These are phyloP conservation scores for Oceanodroma tethys DNA, from an alignment of 2,113 vertebrate genomes.

Conservation along the genomic window DNA sequence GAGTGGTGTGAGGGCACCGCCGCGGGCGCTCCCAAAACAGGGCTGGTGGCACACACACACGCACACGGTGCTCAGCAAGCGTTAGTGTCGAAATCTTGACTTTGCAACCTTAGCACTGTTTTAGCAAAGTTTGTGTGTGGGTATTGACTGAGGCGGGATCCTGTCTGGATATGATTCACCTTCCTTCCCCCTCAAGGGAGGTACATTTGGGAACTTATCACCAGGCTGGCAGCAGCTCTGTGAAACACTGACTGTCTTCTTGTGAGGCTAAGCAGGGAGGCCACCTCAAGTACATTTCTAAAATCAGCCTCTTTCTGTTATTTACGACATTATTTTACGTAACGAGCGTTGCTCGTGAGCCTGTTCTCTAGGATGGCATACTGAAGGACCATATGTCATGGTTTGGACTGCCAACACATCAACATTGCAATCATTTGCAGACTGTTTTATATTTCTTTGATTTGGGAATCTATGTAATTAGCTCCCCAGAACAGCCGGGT, in stretches of 20 bases:
- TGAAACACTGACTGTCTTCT: not conserved
- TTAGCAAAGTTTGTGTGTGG: not conserved
- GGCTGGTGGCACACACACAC: not conserved
- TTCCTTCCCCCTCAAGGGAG: slow-evolving; percentile 36
- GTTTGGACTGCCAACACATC: slow-evolving; percentile 61
- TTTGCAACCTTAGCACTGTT: not conserved
- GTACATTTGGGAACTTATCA: not conserved
- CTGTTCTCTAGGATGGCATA: slow-evolving; percentile 47
- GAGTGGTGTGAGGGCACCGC: rapidly evolving
- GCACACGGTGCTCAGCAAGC: rapidly evolving
- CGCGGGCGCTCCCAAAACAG: rapidly evolving
- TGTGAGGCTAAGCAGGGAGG: not conserved
- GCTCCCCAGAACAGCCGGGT: slow-evolving; percentile 47
- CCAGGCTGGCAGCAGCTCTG: not conserved
- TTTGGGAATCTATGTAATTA: slow-evolving; percentile 55
- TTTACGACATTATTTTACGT: slow-evolving; percentile 22
- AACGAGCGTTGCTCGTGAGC: not conserved
- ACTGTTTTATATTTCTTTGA: slow-evolving; percentile 61
- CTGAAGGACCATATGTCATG: slow-evolving; percentile 62
- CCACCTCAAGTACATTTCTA: not conserved
- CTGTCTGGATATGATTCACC: slow-evolving; percentile 40
- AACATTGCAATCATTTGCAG: slow-evolving; percentile 57
- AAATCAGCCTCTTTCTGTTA: slow-evolving; percentile 33
- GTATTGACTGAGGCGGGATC: not conserved
- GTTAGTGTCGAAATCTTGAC: not conserved